These are phyloP conservation scores for Hemaris fuciformis DNA, from an alignment of 2,888 invertebrate species.

Conservation along the genomic window DNA sequence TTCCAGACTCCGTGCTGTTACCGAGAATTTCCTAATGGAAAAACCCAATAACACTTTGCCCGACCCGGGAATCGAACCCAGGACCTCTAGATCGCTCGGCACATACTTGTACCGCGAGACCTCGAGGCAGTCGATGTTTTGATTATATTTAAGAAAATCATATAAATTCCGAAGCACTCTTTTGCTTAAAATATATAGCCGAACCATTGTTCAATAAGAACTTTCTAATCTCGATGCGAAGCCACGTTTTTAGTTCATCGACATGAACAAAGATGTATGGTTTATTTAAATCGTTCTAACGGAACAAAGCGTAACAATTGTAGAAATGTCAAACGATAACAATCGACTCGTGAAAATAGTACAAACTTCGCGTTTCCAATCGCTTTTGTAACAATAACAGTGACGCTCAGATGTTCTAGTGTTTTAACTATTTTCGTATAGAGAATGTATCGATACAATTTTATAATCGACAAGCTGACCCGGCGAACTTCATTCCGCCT, in stretches of 20 bases:
- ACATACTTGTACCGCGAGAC: too few species aligned
- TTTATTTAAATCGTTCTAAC: neutral
- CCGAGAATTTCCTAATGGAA: too few species aligned
- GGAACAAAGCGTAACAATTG: slow-evolving; percentile 1
- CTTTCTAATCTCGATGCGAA: neutral
- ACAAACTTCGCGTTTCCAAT: neutral
- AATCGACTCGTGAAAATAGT: neutral
- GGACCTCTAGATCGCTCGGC: too few species aligned
- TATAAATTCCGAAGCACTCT: neutral
- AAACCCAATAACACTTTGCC: too few species aligned
- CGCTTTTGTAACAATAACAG: neutral
- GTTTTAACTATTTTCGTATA: neutral
- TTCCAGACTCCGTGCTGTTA: too few species aligned
- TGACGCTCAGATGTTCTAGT: neutral
- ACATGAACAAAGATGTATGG: neutral
- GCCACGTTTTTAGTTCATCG: neutral
- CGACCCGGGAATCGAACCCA: too few species aligned
- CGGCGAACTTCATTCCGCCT: too few species aligned
- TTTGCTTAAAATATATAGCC: neutral
- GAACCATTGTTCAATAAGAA: neutral
- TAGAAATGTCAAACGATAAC: slow-evolving; percentile 5
- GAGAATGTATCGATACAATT: neutral
- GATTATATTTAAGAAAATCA: too few species aligned
- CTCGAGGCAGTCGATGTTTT: too few species aligned
- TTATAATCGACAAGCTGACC: too few species aligned